Evolutionary conservation across 2,797 vertebrate species (phyloP).

Genomic region (Gila robusta): DNA sequence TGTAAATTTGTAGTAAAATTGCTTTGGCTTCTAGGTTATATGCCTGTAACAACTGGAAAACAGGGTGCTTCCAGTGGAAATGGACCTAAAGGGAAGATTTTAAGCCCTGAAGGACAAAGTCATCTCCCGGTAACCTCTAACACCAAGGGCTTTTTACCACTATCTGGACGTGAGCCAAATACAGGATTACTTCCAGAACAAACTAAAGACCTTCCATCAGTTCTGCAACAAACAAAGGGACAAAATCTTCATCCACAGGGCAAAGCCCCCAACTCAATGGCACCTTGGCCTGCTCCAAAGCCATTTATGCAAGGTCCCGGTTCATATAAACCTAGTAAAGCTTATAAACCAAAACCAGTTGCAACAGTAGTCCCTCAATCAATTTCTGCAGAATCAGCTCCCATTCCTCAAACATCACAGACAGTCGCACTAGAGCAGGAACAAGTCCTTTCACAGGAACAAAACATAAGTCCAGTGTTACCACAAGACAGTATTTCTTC

Average conservation of each 20-base stretch:
- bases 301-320: constrained; percentile 15
- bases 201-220: constrained; percentile 9
- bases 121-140: constrained; percentile 42
- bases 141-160: constrained; percentile 48
- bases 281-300: constrained; percentile 46
- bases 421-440: background rate
- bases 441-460: constrained; percentile 21
- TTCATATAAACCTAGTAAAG: constrained; percentile 42
- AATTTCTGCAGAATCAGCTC: background rate
- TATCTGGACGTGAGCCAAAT: constrained; percentile 22
- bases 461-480: background rate
- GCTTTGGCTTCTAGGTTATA: constrained; percentile 69
- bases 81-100: constrained; percentile 66
- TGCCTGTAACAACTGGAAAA: constrained; percentile 62
- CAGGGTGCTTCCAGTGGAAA: constrained; percentile 57
- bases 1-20: constrained; percentile 25
- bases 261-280: constrained; percentile 16
- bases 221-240: constrained; percentile 37
- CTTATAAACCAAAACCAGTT: constrained; percentile 37
- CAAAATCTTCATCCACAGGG: constrained; percentile 39
- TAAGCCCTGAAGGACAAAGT: constrained; percentile 62
- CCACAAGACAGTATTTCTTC: constrained; percentile 16
- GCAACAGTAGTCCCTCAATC: background rate
- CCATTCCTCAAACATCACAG: constrained; percentile 15
- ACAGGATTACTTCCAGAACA: constrained; percentile 14